Conservation (phyloP, 92 coral and sea anemone genomes). For the Anthopleura xanthogrammica region DNA sequence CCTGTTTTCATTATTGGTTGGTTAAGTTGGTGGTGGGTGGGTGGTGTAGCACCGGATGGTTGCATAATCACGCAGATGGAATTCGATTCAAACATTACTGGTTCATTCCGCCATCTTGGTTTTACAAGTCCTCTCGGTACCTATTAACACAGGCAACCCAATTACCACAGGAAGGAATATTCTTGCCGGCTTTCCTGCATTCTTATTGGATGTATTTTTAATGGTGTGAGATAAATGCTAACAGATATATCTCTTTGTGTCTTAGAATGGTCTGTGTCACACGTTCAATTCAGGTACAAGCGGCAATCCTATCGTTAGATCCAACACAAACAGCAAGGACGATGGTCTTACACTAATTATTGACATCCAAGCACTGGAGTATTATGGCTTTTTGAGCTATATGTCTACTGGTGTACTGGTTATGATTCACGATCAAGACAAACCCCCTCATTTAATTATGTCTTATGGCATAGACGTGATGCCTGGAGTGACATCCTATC, state of each 20-base stretch:
- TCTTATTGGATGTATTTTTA: too few species aligned
- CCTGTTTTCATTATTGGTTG: too few species aligned
- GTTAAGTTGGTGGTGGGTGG: too few species aligned
- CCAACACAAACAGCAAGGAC: constrained; percentile 9
- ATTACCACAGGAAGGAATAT: too few species aligned
- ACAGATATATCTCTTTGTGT: background rate
- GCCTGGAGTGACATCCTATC: constrained; percentile 41
- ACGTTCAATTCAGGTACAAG: constrained; percentile 23
- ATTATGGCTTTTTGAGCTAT: constrained; percentile 46
- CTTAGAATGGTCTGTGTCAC: constrained; percentile 8
- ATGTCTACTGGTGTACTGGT: constrained; percentile 38
- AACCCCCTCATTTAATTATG: constrained; percentile 20
- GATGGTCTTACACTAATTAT: constrained; percentile 30
- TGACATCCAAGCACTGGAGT: constrained; percentile 39
- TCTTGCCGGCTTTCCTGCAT: too few species aligned
- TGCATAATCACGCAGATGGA: too few species aligned
- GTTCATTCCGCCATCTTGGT: too few species aligned
- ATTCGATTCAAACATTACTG: too few species aligned
- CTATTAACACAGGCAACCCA: too few species aligned
- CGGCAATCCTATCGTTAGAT: constrained; percentile 1
- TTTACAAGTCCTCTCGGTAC: too few species aligned
- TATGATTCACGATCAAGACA: constrained; percentile 34
- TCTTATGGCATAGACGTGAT: constrained; percentile 26
- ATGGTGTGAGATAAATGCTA: too few species aligned
- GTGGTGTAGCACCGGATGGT: too few species aligned